Base-by-base conservation (phyloP, 2,797 vertebrate genomes). In the Morelia viridis region DNA sequence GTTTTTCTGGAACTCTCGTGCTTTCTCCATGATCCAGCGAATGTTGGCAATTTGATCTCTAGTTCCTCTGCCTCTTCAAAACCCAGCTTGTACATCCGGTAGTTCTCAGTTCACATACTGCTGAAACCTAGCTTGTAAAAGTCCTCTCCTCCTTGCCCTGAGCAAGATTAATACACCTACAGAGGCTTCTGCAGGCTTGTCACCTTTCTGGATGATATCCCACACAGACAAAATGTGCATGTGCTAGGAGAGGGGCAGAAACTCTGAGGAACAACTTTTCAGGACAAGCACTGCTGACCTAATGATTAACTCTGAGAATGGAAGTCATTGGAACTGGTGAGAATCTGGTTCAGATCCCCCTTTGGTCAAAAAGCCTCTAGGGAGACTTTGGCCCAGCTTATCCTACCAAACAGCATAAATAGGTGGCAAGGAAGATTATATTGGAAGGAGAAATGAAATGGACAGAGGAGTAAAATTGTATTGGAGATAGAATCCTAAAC, bases 151-250 rank as follows among this genome's bases (percentile, higher is more conserved):
- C 65, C 65, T 28, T 10, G 85, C 65, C n/a, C 28, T 46, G n/a
- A 92, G 15, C 15, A 61, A 80, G 85, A 87, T 90, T 87, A 28
- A 61, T 84, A n/a, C 22, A 80, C n/a, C 64, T 92, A 57, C 3
- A 87, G 56, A 62, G 64, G 26, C 28, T 87, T 87, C 64, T n/a
- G 61, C 80, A 58, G 41, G 35, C 6, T 56, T 80, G 68, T 71
- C 28, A n/a, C 35, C 9, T 71, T 58, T 86, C 56, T 86, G 19
- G 28, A 88, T 50, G 56, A 83, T 57, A 41, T 64, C 13, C 26
- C 17, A 26, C 11, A 53, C 19, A 26, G 13, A 62, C 24, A 68
- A 89, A 68, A 71, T 13, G 8, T 46, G 3, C 5, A 5, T 56
- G 22, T 56, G 50, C 65, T 62, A 31, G 46, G 26, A 35, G 19